Evolutionary conservation across 2,888 invertebrate species (phyloP).

Genomic region (Pegoplata infirma): DNA sequence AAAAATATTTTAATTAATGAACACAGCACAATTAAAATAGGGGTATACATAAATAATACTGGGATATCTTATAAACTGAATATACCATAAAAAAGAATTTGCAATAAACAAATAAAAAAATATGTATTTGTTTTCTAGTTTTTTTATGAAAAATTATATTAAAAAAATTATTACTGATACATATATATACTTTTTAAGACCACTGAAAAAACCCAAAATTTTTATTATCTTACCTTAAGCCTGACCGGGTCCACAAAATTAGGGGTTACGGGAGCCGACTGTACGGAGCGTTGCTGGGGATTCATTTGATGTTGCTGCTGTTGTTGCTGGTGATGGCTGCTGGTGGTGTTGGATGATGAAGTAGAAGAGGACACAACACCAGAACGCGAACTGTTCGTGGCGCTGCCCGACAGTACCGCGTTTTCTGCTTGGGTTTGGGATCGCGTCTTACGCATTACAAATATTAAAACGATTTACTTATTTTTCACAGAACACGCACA

Average conservation of each 20-base stretch:
- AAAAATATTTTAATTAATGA: background rate
- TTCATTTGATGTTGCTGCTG: constrained; percentile 44
- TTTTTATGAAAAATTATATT: background rate
- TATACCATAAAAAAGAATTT: background rate
- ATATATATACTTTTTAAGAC: background rate
- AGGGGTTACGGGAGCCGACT: constrained; percentile 22
- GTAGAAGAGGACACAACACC: constrained; percentile 46
- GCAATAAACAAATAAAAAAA: constrained; percentile 10
- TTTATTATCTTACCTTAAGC: constrained; percentile 63
- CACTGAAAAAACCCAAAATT: too few species aligned
- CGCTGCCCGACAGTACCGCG: constrained; percentile 66
- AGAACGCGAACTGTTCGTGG: constrained; percentile 51
- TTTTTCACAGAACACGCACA: constrained; percentile 28
- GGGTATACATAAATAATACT: constrained; percentile 40
- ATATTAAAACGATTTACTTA: background rate
- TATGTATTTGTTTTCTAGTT: background rate
- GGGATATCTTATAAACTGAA: constrained; percentile 24
- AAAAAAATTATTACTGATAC: background rate
- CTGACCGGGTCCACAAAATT: constrained; percentile 59
- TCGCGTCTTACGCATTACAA: constrained; percentile 77
- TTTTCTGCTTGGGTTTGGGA: constrained; percentile 77
- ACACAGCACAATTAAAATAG: constrained; percentile 11
- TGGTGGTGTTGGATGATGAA: constrained; percentile 14
- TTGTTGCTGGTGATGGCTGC: constrained; percentile 28
- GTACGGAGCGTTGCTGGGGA: constrained; percentile 40